These are phyloP conservation scores for Myripristis murdjan DNA, from an alignment of 2,797 vertebrate genomes.

Conservation along the genomic window DNA sequence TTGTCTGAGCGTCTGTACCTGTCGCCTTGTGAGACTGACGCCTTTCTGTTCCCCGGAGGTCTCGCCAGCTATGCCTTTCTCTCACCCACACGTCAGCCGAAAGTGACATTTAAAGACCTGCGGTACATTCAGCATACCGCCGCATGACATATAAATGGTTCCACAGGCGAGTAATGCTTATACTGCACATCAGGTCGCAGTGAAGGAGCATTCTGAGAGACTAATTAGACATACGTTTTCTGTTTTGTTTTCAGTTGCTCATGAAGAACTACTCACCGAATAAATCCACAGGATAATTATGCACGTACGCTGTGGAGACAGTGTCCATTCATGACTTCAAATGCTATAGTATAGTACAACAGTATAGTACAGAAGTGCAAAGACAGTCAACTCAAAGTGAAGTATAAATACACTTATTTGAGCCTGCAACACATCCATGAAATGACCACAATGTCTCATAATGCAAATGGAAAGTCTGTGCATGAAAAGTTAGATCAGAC, in stretches of 20 bases:
- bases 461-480: too few relatives aligned
- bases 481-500: too few relatives aligned
- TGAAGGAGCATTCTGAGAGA: too few relatives aligned
- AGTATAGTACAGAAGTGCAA: neutral
- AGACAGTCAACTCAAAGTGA: neutral
- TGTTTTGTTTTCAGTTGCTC: neutral
- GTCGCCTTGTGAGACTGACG: slow-evolving; percentile 26
- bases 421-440: too few relatives aligned
- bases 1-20: slow-evolving; percentile 20
- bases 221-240: neutral
- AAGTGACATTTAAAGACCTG: neutral
- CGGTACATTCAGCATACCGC: neutral
- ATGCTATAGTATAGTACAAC: neutral
- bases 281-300: neutral
- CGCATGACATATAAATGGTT: neutral
- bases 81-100: too few relatives aligned
- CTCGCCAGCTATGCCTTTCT: neutral
- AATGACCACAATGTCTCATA: too few relatives aligned
- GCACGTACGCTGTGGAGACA: neutral
- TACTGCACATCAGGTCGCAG: neutral
- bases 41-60: slow-evolving; percentile 23
- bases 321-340: neutral
- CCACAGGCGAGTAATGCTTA: neutral
- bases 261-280: neutral
- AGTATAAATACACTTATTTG: neutral